Evolutionary conservation across 1,140 invertebrate genomes (phyloP), one percentile per base, ranked within the genome.

Genomic region (Drosophila pseudoobscura): DNA sequence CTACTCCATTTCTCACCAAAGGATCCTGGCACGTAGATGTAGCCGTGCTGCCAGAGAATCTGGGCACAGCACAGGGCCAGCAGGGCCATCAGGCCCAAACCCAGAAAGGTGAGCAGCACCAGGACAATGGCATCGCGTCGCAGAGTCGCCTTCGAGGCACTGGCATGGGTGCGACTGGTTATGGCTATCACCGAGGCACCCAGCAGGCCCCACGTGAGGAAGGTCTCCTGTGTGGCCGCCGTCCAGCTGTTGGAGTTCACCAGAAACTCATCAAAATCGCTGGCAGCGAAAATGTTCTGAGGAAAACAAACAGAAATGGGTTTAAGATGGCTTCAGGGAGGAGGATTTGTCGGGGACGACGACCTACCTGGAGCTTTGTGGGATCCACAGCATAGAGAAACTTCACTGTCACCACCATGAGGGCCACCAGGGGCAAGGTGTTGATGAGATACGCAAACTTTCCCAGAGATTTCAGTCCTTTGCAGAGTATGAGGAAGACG

Each of bases 181-280:
- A 94, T 93, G 95, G 96, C 94, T 96, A 97, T 52, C 2, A 96
- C 93, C 50, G 96, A 96, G 2, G 96, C 95, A 1, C 97, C 96
- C n/a, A 97, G 92, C 1, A 98, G 89, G 8, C 96, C 96, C 97
- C 97, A 98, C 0, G 97, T 97, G 22, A 97, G 93, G 89, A 98
- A 98, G 1, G 95, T 95, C 92, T 98, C 97, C 87, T 96, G 95
- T 1, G 96, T 95, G 0, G 97, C 97, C 1, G 96, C 95, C 8
- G 96, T 93, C 97, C 97, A 98, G 68, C 95, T 95, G 94, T 96
- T 95, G 31, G 95, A 94, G 75, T 97, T 96, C 8, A 96, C 93
- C 83, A 97, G 96, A 92, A 97, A 97, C 90, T 97, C 96, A 63
- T 93, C 94, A 94, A 96, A 97, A 24, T 95, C 94, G 5, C 95